Percentiles rank a stretch among this genome's conserved stretches.
Evolutionary conservation across 2,113 vertebrate species (phyloP).

Genomic region (Protobothrops flavoviridis): DNA sequence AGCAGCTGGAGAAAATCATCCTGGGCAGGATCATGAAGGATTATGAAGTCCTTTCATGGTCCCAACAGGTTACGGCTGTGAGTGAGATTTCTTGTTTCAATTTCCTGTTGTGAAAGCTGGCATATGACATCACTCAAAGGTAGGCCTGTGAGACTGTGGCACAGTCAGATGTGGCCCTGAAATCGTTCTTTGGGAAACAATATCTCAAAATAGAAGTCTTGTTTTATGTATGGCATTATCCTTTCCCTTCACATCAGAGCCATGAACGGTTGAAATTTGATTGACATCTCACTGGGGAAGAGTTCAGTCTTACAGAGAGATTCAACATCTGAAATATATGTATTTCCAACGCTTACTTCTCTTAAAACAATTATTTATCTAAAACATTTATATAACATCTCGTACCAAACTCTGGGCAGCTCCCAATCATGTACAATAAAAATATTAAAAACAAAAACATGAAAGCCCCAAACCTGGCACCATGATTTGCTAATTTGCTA

Average conservation of each 20-base stretch:
- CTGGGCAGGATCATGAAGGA: background rate
- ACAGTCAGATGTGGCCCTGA: background rate
- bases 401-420: background rate
- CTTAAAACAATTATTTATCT: background rate
- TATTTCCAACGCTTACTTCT: background rate
- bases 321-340: background rate
- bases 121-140: background rate
- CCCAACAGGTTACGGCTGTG: background rate
- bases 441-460: background rate
- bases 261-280: background rate
- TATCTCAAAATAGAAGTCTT: background rate
- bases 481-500: background rate
- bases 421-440: background rate
- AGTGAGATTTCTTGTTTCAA: background rate
- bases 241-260: background rate
- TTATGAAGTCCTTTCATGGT: background rate
- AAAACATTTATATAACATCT: background rate
- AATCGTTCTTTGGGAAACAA: background rate
- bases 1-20: background rate
- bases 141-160: background rate
- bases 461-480: background rate
- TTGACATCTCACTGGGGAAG: background rate
- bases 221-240: background rate
- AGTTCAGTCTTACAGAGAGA: background rate
- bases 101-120: background rate